These are phyloP conservation scores for Bubalus kerabau DNA, from an alignment of 2,113 vertebrate species.

Conservation along the genomic window DNA sequence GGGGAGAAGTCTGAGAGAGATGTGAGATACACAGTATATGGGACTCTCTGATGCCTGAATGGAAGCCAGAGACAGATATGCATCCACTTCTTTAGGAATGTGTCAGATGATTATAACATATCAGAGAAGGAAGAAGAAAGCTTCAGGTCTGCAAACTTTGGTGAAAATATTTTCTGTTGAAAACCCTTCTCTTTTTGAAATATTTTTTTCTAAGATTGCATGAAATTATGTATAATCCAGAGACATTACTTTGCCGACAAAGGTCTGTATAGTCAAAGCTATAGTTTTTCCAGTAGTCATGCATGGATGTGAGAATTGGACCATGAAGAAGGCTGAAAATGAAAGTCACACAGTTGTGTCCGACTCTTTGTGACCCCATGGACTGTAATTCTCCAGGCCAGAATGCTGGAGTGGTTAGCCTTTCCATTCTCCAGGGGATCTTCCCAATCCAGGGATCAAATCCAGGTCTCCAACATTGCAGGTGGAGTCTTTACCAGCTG, in stretches of 20 bases:
- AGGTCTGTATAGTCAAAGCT: not conserved
- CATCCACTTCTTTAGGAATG: not conserved
- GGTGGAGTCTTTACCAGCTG: not conserved
- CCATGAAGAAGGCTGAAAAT: not conserved
- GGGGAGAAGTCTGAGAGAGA: not conserved
- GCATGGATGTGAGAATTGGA: not conserved
- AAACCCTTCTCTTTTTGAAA: not conserved
- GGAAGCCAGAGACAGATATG: not conserved
- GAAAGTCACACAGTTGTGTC: not conserved
- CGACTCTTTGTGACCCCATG: accelerated
- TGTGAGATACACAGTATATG: not conserved
- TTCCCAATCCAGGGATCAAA: not conserved
- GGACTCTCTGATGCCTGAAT: not conserved
- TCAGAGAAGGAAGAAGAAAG: not conserved
- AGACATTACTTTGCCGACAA: not conserved
- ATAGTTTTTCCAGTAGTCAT: not conserved
- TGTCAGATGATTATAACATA: not conserved
- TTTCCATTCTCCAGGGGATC: not conserved
- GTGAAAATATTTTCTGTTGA: not conserved
- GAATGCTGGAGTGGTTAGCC: not conserved
- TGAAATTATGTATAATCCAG: not conserved
- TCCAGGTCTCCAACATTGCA: not conserved
- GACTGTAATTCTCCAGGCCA: not conserved
- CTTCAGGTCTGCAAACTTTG: not conserved
- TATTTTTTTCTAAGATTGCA: not conserved